phyloP scores from a whole-genome alignment of 2,888 invertebrate genomes.

The Chydorus sphaericus region DNA sequence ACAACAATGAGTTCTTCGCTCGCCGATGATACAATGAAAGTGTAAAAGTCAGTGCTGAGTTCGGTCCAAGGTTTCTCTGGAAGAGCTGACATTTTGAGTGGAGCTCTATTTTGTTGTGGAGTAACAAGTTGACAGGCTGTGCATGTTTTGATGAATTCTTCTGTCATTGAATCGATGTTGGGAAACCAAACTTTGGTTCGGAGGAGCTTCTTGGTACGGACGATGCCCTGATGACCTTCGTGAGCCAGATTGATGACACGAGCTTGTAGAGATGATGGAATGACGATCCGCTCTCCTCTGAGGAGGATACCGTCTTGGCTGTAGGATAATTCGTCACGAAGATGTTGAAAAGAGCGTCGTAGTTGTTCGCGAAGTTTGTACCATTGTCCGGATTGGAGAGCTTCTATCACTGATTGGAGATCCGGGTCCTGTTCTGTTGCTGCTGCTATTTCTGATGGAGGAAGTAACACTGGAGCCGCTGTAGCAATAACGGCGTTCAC shows the following conservation, averaged over 20 bases:
- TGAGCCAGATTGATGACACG: conserved; percentile 7
- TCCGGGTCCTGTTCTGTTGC: no score
- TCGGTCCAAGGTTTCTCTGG: conserved; percentile 1
- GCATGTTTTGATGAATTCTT: not conserved
- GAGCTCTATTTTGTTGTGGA: not conserved
- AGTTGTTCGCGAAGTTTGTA: no score
- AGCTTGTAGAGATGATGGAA: not conserved
- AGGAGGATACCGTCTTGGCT: no score
- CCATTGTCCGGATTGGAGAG: no score
- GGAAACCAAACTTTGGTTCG: conserved; percentile 7
- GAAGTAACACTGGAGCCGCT: no score
- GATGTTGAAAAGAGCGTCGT: no score
- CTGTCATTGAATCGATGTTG: not conserved
- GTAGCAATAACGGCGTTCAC: no score
- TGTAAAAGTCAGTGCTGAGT: conserved; percentile 6
- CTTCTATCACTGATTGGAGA: no score
- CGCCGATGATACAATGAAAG: not conserved
- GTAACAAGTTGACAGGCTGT: not conserved
- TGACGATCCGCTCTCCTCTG: no score
- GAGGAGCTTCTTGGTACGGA: conserved; percentile 1
- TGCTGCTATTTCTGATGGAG: no score
- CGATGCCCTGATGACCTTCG: conserved; percentile 3
- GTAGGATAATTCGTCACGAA: no score
- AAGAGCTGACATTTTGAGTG: not conserved
- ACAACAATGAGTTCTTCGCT: not conserved